Base-by-base conservation (phyloP, 2,888 invertebrate species). In the Oscheius onirici region DNA sequence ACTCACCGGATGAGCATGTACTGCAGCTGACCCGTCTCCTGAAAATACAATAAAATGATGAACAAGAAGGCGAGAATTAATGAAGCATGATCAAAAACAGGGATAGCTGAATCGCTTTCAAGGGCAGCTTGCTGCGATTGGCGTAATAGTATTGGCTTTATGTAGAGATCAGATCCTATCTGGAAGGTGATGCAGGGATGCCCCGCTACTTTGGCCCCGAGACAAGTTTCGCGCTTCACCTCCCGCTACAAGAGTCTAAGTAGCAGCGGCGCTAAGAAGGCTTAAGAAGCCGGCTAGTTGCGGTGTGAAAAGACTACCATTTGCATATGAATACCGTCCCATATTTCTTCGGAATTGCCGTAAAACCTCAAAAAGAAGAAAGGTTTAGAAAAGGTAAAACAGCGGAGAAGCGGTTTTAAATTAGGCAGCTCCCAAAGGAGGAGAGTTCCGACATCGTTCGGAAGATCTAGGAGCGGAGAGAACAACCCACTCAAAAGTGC, bases 241-340 rank as follows among this genome's bases (percentile, higher is more conserved):
- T 40, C 34, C 54, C 28, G 46, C 58, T 63, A 63, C 63, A 49
- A 49, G 63, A 49, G 63, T 63, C 63, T 63, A 63, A 63, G 63
- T 63, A 63, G 63, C 63, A 46, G 49, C 63, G 63, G 61, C 46
- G 63, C 63, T 63, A 63, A 63, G 63, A 63, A 46, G 63, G 63
- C 63, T 63, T 63, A 34, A 63, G 28, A 49, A 46, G 24, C 46
- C 24, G 46, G 63, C 63, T 49, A 63, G 63, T 63, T 63, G 63
- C 34, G 63, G 63, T 63, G 63, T 63, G 63, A 63, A 63, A 63
- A 63, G 63, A 49, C 63, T 49, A 63, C 63, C 63, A 63, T 63
- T 63, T 63, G 63, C 63, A 63, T 63, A 63, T 46, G 63, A 63
- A 63, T 63, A 63, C 63, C 46, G 63, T 49, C 49, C 63, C 49